Percentiles rank a stretch among this genome's conserved stretches.
phyloP scores from a whole-genome alignment of 2,888 invertebrate genomes.

The Lasioglossum oenotherae region DNA sequence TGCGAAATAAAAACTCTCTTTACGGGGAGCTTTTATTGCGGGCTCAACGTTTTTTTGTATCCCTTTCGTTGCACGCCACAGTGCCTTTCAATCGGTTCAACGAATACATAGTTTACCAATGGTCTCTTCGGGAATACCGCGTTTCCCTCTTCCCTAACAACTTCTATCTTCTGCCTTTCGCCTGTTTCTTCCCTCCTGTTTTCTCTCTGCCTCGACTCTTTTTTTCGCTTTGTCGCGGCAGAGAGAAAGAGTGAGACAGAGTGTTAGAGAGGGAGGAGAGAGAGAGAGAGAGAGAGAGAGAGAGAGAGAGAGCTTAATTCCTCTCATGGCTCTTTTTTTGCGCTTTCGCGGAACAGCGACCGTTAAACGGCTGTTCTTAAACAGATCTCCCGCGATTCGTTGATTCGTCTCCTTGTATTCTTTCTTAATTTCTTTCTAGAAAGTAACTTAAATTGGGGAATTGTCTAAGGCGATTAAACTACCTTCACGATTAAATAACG shows the following conservation, averaged over 20 bases:
- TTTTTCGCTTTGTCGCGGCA: constrained; percentile 12
- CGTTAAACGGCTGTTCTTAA: constrained; percentile 48
- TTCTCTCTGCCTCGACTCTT: neutral
- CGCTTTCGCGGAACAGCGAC: neutral
- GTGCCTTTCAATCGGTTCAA: constrained; percentile 79
- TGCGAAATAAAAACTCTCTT: constrained; percentile 82
- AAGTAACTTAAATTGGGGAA: constrained; percentile 37
- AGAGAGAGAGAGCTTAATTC: constrained; percentile 43
- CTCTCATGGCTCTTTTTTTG: constrained; percentile 18
- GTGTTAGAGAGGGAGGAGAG: neutral
- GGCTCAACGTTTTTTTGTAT: constrained; percentile 79
- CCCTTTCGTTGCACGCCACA: constrained; percentile 70
- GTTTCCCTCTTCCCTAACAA: constrained; percentile 53
- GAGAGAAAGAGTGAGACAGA: neutral
- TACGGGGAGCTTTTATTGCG: constrained; percentile 81
- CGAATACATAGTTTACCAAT: constrained; percentile 75
- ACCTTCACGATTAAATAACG: constrained; percentile 15
- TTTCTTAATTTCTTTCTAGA: constrained; percentile 19
- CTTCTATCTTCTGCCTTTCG: constrained; percentile 51
- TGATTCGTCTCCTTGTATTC: constrained; percentile 26
- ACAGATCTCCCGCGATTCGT: constrained; percentile 37
- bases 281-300: neutral
- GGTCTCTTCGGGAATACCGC: constrained; percentile 71
- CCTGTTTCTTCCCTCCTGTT: constrained; percentile 17
- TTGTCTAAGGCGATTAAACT: constrained; percentile 36